phyloP scores from a whole-genome alignment of 2,888 invertebrate genomes.

The Spisula solida region DNA sequence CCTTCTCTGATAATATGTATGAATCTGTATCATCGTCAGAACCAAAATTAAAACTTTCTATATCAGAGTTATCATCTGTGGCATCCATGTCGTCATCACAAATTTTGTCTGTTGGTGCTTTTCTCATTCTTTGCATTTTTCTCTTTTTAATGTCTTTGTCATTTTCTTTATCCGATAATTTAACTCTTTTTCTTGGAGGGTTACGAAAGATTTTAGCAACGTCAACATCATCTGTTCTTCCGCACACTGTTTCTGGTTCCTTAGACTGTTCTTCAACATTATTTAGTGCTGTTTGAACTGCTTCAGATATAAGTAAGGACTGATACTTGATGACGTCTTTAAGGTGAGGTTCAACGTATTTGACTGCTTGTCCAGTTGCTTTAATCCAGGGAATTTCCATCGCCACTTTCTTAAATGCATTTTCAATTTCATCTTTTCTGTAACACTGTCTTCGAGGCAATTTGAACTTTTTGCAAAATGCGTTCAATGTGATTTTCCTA shows the following conservation, averaged over 20 bases:
- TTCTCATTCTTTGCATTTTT: neutral
- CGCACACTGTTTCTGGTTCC: neutral
- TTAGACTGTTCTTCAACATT: neutral
- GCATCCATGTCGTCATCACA: neutral
- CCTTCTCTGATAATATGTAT: conserved; percentile 45
- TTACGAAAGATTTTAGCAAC: conserved; percentile 27
- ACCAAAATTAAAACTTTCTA: conserved; percentile 38
- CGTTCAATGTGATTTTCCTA: conserved; percentile 11
- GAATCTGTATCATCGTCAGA: conserved; percentile 56
- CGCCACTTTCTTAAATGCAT: conserved; percentile 36
- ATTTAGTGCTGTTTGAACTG: conserved; percentile 34
- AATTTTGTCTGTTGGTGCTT: neutral
- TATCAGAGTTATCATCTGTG: conserved; percentile 34
- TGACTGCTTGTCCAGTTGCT: conserved; percentile 7
- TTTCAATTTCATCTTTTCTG: conserved; percentile 26
- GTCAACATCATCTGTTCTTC: neutral
- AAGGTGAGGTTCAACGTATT: conserved; percentile 34
- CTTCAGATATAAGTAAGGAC: conserved; percentile 39
- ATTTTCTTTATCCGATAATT: neutral
- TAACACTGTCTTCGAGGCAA: neutral
- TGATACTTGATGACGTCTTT: conserved; percentile 54
- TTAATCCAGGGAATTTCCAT: conserved; percentile 57
- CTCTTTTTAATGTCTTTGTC: neutral
- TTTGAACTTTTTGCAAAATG: conserved; percentile 45
- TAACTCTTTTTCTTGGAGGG: neutral